Base-by-base conservation (phyloP, 2,888 invertebrate genomes). In the Pristionchus mayeri region DNA sequence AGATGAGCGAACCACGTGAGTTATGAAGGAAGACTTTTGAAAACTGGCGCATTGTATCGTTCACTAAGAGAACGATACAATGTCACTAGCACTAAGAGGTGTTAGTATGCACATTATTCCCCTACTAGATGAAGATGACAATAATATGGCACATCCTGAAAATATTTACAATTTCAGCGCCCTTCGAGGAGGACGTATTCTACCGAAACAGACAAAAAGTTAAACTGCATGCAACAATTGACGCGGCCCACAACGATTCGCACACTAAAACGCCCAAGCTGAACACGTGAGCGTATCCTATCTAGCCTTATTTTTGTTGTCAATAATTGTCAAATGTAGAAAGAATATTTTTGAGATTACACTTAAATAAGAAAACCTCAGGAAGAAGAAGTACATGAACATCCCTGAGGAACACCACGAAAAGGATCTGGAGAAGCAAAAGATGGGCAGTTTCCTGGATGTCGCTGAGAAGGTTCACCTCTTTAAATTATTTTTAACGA, bases 141-240 rank as follows among this genome's bases (percentile, higher is more conserved):
- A n/a, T n/a, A n/a, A n/a, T n/a, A n/a, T n/a, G n/a, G n/a, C n/a
- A n/a, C n/a, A n/a, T n/a, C n/a, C n/a, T n/a, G n/a, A n/a, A n/a
- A n/a, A n/a, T n/a, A n/a, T n/a, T n/a, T n/a, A n/a, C n/a, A 7
- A 21, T 85, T 88, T 82, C 86, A 89, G 89, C 89, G 4, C 44
- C 79, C 54, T 88, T 87, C 83, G 89, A 89, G 85, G 87, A 87
- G 50, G 89, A 89, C 54, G 82, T 83, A 16, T 89, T 82, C 85
- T 88, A 57, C 37, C 4, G n/a, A 30, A 0, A n/a, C n/a, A 1
- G 4, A 40, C 7, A n/a, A n/a, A n/a, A n/a, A n/a, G 6, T 81
- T 16, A 3, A 57, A 13, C 37, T 80, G 6, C 52, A 37, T 13
- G 1, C 57, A 7, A 60, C 37, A 11, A 60, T n/a, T 9, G 80